Evolutionary conservation across 2,797 vertebrate genomes (phyloP).

Genomic region (Acestrorhynchus altus): DNA sequence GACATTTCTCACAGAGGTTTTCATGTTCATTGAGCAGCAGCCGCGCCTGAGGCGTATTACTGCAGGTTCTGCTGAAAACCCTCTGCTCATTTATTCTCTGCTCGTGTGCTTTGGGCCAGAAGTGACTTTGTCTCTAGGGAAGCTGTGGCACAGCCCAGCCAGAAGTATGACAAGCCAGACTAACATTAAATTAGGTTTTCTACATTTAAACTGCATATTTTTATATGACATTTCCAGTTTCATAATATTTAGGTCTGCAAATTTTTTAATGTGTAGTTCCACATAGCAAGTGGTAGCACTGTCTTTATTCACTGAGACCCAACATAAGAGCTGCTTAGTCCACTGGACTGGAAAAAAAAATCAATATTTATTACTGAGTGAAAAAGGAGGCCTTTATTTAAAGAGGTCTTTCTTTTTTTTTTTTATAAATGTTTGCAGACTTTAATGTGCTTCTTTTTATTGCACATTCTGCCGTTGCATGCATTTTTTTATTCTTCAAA

Average conservation of each 20-base stretch:
- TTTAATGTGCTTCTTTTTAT: too few relatives aligned
- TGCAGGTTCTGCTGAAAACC: neutral
- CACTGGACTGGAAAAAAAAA: neutral
- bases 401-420: neutral
- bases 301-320: neutral
- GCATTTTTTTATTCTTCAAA: too few relatives aligned
- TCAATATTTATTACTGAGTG: neutral
- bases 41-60: neutral
- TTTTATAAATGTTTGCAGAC: neutral
- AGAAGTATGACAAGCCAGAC: neutral
- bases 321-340: neutral
- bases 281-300: neutral
- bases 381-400: neutral
- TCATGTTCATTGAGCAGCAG: neutral
- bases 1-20: neutral
- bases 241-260: constrained; percentile 8
- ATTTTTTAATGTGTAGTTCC: neutral
- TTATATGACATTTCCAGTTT: neutral
- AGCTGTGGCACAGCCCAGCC: neutral
- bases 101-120: neutral
- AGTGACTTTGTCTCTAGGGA: neutral
- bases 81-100: neutral
- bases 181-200: neutral
- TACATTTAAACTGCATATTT: neutral
- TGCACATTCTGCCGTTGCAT: too few relatives aligned